These are phyloP conservation scores for Trichonephila inaurata DNA, from an alignment of 1,140 invertebrate species.

Conservation along the genomic window DNA sequence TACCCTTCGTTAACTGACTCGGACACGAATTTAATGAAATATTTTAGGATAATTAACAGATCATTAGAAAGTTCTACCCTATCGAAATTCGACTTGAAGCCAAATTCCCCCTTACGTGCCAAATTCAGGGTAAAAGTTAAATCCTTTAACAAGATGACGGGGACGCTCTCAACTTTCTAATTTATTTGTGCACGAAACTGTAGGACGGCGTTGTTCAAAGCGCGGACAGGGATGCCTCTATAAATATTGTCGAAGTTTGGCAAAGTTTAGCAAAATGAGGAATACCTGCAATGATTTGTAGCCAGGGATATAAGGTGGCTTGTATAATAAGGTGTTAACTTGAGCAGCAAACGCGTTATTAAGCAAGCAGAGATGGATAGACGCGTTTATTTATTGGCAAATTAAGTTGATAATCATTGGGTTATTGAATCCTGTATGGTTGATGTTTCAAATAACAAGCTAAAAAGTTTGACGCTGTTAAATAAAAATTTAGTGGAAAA, in stretches of 20 bases:
- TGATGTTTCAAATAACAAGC: too few species aligned
- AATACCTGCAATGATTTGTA: slow-evolving; percentile 35
- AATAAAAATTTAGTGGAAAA: too few species aligned
- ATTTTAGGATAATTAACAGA: slow-evolving; percentile 38
- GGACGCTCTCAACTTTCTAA: slow-evolving; percentile 37
- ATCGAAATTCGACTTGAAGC: background rate
- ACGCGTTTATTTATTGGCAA: background rate
- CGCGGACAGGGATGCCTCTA: slow-evolving; percentile 23
- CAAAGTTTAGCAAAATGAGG: slow-evolving; percentile 45
- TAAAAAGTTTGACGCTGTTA: too few species aligned
- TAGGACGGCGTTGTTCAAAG: slow-evolving; percentile 29
- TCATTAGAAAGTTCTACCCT: slow-evolving; percentile 40
- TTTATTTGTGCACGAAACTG: slow-evolving; percentile 25
- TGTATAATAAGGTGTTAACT: slow-evolving; percentile 37
- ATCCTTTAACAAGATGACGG: slow-evolving; percentile 49
- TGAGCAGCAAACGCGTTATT: slow-evolving; percentile 25
- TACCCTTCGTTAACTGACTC: background rate
- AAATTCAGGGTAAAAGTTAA: slow-evolving; percentile 41
- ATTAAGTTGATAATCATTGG: background rate
- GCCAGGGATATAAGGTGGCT: background rate
- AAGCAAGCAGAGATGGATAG: background rate
- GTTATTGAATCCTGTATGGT: background rate
- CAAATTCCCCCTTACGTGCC: background rate
- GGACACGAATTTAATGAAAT: background rate
- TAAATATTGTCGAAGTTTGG: slow-evolving; percentile 49